Evolutionary conservation across 2,797 vertebrate species (phyloP).

Genomic region (Cryptoprocta ferox): DNA sequence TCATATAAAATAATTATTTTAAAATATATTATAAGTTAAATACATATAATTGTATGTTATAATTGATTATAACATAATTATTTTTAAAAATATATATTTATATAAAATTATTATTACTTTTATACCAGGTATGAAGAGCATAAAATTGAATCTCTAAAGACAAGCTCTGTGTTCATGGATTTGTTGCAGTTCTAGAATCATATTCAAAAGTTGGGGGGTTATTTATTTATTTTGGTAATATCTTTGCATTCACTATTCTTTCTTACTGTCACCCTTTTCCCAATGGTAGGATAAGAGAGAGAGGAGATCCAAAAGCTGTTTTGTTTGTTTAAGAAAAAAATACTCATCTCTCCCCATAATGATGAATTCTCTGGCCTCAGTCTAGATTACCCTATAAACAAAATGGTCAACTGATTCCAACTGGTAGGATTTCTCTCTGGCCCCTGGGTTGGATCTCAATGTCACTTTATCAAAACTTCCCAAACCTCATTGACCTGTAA

Average conservation of each 20-base stretch:
- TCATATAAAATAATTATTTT: too few relatives aligned
- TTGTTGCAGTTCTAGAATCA: background rate
- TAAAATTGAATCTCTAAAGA: slow-evolving; percentile 43
- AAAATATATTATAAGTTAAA: too few relatives aligned
- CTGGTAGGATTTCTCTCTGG: background rate
- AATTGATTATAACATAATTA: too few relatives aligned
- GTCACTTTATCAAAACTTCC: background rate
- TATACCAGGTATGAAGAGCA: slow-evolving; percentile 22
- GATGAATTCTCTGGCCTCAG: background rate
- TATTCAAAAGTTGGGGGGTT: background rate
- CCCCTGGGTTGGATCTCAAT: background rate
- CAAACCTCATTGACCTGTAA: background rate
- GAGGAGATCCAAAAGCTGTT: background rate
- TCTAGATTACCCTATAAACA: background rate
- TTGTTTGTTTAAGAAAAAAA: background rate
- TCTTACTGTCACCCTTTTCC: background rate
- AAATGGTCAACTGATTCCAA: background rate
- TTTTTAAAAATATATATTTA: background rate
- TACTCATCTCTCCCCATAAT: background rate
- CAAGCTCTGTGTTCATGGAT: background rate
- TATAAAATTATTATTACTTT: slow-evolving; percentile 50
- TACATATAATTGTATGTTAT: too few relatives aligned
- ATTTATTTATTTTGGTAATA: background rate
- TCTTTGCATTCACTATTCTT: background rate
- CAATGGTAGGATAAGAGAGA: background rate